Conservation (phyloP, 1,140 invertebrate species). For the Aporrectodea caliginosa region DNA sequence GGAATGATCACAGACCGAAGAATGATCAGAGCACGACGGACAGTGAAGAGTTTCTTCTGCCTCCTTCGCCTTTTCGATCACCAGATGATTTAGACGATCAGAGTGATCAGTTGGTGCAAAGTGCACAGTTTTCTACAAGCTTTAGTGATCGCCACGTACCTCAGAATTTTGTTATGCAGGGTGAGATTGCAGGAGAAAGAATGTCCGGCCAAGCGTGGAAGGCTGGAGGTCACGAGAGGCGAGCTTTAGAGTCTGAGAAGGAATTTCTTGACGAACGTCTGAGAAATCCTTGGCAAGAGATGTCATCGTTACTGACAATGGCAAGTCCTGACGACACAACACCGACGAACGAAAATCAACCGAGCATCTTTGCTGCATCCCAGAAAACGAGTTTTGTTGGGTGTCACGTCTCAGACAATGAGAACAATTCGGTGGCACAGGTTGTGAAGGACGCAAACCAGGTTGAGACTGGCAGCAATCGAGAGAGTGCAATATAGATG, state of each 20-base stretch:
- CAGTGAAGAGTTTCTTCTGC: neutral
- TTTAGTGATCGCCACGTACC: neutral
- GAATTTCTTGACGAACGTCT: neutral
- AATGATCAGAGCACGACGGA: too few relatives aligned
- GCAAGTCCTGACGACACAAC: neutral
- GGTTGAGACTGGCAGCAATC: neutral
- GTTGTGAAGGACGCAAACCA: neutral
- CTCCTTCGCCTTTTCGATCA: neutral
- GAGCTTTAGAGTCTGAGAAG: neutral
- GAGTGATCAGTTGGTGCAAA: neutral
- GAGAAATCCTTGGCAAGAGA: neutral
- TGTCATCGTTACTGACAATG: neutral
- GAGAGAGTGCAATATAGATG: neutral
- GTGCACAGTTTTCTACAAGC: neutral
- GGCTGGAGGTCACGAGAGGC: neutral
- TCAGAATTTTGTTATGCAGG: neutral
- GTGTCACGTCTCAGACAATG: neutral
- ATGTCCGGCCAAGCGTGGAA: neutral
- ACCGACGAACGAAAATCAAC: neutral
- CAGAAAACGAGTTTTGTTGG: neutral
- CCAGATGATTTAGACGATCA: neutral
- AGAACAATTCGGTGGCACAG: neutral
- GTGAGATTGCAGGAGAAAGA: neutral
- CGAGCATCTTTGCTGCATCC: neutral
- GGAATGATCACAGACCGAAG: too few relatives aligned